Percentiles rank a stretch among this genome's conserved stretches.
phyloP scores from a whole-genome alignment of 2,113 vertebrate species.

The Pseudopodoces humilis region DNA sequence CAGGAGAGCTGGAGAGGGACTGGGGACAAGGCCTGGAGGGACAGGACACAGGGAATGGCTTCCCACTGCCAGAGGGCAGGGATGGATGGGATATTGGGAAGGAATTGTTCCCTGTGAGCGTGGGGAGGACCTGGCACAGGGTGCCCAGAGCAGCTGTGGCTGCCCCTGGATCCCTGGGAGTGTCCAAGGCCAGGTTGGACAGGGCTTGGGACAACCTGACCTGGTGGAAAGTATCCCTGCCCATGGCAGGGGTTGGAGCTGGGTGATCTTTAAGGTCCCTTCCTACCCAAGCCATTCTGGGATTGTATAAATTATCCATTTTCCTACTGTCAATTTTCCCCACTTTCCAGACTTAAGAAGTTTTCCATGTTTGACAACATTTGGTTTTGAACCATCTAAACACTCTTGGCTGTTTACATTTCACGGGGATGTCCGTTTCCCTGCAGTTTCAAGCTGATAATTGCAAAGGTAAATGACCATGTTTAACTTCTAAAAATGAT shows the following conservation, averaged over 20 bases:
- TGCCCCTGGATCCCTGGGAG: background rate
- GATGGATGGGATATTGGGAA: accelerated
- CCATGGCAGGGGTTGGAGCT: background rate
- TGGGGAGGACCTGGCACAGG: accelerated
- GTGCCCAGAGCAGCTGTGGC: background rate
- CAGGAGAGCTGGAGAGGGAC: background rate
- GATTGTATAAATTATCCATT: background rate
- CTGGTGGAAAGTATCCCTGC: background rate
- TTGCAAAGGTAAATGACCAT: background rate
- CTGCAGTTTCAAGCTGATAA: background rate
- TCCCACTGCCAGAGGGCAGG: background rate
- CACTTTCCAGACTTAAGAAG: background rate
- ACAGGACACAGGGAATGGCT: background rate
- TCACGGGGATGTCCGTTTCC: background rate
- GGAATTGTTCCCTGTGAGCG: accelerated
- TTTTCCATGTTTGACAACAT: background rate
- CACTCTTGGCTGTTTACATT: accelerated
- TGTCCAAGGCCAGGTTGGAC: accelerated
- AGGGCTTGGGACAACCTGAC: accelerated
- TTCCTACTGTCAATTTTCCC: background rate
- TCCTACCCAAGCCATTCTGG: background rate
- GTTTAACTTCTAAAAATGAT: background rate
- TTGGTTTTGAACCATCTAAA: background rate
- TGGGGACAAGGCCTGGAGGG: background rate
- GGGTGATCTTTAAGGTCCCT: background rate